phyloP scores from a whole-genome alignment of 1,140 invertebrate species.

The Drosophila suzukii region DNA sequence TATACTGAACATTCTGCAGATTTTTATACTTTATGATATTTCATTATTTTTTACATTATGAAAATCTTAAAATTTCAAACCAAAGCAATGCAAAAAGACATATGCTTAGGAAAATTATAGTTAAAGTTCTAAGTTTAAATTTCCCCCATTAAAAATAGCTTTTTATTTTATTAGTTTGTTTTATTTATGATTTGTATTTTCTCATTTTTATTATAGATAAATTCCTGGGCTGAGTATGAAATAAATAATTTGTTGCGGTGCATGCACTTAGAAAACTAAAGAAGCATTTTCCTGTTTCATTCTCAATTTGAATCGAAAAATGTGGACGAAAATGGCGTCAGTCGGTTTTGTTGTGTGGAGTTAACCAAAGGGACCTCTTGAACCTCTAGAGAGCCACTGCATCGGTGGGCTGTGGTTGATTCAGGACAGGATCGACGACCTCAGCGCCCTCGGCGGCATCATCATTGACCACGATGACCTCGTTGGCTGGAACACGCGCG shows the following conservation, averaged over 20 bases:
- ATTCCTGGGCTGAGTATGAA: constrained; percentile 77
- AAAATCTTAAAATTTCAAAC: no score
- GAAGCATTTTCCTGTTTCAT: constrained; percentile 41
- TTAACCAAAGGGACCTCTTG: neutral
- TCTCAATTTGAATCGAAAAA: constrained; percentile 42
- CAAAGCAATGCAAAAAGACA: no score
- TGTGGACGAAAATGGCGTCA: constrained; percentile 65
- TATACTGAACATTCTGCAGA: no score
- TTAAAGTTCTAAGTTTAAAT: no score
- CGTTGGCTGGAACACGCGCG: constrained; percentile 64
- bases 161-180: constrained; percentile 10
- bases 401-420: constrained; percentile 14
- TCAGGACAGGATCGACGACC: constrained; percentile 19
- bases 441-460: constrained; percentile 32
- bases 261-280: constrained; percentile 76
- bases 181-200: constrained; percentile 45
- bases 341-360: constrained; percentile 29
- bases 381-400: constrained; percentile 45
- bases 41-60: no score
- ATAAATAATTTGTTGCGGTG: constrained; percentile 77
- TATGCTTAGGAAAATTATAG: no score
- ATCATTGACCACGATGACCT: constrained; percentile 77
- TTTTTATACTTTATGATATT: no score
- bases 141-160: neutral
- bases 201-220: constrained; percentile 53